These are phyloP conservation scores for Beris morrisii DNA, from an alignment of 2,888 invertebrate species.

Conservation along the genomic window DNA sequence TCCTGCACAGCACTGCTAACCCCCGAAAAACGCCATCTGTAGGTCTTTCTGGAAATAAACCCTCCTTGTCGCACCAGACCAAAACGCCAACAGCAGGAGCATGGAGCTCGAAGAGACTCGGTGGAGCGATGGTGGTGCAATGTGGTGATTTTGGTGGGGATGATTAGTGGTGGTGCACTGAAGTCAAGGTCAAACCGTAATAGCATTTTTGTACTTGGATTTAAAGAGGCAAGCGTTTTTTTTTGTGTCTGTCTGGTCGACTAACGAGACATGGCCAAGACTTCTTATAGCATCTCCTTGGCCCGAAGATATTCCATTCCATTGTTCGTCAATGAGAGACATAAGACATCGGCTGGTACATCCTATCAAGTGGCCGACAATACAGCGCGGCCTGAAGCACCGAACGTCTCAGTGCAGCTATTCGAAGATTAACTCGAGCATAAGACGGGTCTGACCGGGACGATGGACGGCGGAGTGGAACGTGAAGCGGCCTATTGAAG, in stretches of 20 bases:
- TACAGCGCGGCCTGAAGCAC: too few relatives aligned
- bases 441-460: too few relatives aligned
- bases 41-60: constrained; percentile 5
- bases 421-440: too few relatives aligned
- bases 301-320: too few relatives aligned
- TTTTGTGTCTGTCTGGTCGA: constrained; percentile 7
- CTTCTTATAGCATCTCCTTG: neutral
- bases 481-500: too few relatives aligned
- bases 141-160: neutral
- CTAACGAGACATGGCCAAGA: constrained; percentile 4
- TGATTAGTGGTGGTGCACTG: constrained; percentile 11
- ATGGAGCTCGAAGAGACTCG: constrained; percentile 1
- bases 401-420: too few relatives aligned
- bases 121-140: neutral
- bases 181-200: constrained; percentile 29
- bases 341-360: too few relatives aligned
- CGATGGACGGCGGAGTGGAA: too few relatives aligned
- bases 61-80: neutral
- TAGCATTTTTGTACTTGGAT: constrained; percentile 20
- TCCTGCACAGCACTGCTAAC: constrained; percentile 4
- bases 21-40: constrained; percentile 25
- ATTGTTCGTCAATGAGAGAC: too few relatives aligned
- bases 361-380: too few relatives aligned
- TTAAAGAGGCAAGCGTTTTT: constrained; percentile 1
- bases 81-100: too few relatives aligned